phyloP scores from a whole-genome alignment of 2,797 vertebrate genomes.

The Oophaga sylvatica region DNA sequence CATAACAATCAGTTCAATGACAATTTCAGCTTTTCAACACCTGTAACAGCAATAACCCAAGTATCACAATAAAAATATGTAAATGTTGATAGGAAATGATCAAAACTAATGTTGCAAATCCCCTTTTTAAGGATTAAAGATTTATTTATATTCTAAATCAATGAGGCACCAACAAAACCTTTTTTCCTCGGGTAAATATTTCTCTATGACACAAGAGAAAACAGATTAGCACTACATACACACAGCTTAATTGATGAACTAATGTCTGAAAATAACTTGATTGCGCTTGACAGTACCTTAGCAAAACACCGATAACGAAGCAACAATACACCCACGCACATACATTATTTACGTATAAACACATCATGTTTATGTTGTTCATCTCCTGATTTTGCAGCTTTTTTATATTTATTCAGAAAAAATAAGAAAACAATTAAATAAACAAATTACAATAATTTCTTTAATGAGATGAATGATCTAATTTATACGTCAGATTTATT shows the following conservation, averaged over 20 bases:
- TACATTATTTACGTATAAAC: constrained; percentile 32
- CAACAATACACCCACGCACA: background rate
- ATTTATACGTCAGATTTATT: constrained; percentile 12
- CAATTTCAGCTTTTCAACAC: background rate
- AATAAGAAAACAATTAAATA: constrained; percentile 25
- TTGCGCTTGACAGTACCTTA: background rate
- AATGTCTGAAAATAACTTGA: constrained; percentile 27
- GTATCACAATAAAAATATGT: background rate
- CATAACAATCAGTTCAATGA: no score
- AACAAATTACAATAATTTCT: constrained; percentile 42
- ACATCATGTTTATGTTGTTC: constrained; percentile 28
- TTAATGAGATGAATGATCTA: constrained; percentile 18
- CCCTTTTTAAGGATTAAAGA: constrained; percentile 30
- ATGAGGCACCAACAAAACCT: constrained; percentile 15
- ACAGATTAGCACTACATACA: constrained; percentile 16
- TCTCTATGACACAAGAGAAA: constrained; percentile 10
- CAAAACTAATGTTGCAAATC: constrained; percentile 17
- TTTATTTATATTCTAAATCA: constrained; percentile 28
- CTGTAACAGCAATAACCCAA: background rate
- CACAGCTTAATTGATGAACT: constrained; percentile 34
- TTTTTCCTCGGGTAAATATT: constrained; percentile 33
- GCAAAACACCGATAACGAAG: background rate
- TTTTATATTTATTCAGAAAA: constrained; percentile 20
- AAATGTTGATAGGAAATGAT: constrained; percentile 6
- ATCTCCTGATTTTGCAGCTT: background rate